Conservation (phyloP, 2,888 invertebrate species). For the Drosophila demipolita region DNA sequence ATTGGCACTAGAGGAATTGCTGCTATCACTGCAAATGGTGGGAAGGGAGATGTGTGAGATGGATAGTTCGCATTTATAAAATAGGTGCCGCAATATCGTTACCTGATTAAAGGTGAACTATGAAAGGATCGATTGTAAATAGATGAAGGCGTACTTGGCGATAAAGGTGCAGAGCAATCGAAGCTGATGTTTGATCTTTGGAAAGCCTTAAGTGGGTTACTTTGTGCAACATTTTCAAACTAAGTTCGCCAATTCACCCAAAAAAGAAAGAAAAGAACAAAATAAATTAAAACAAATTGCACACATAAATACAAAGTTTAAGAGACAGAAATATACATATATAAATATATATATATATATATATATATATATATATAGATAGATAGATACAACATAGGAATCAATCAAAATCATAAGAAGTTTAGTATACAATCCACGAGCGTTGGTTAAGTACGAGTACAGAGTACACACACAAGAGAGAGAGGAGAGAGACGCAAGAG, state of each 20-base stretch:
- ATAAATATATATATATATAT: background rate
- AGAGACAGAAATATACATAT: slow-evolving; percentile 8
- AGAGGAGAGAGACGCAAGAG: slow-evolving; percentile 9
- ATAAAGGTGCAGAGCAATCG: slow-evolving; percentile 85
- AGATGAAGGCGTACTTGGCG: slow-evolving; percentile 85
- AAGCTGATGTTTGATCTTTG: slow-evolving; percentile 85
- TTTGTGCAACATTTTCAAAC: slow-evolving; percentile 85
- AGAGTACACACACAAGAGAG: slow-evolving; percentile 15
- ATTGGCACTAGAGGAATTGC: slow-evolving; percentile 82
- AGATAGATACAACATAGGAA: slow-evolving; percentile 22
- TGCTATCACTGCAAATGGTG: slow-evolving; percentile 79
- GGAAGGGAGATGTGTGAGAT: slow-evolving; percentile 1
- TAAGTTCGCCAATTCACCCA: slow-evolving; percentile 78
- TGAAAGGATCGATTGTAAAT: slow-evolving; percentile 85
- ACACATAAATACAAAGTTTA: slow-evolving; percentile 32
- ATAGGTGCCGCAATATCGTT: slow-evolving; percentile 63
- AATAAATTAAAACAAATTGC: slow-evolving; percentile 55
- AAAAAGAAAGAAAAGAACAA: slow-evolving; percentile 66
- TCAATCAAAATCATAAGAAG: slow-evolving; percentile 55
- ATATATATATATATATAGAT: slow-evolving; percentile 6
- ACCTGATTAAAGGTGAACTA: slow-evolving; percentile 85
- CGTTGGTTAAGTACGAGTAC: slow-evolving; percentile 19
- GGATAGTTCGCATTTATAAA: background rate
- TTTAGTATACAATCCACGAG: slow-evolving; percentile 36
- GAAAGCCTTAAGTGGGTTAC: slow-evolving; percentile 85